These are phyloP conservation scores for Pangasius sanitwongsei DNA, from an alignment of 2,797 vertebrate genomes.

Conservation along the genomic window DNA sequence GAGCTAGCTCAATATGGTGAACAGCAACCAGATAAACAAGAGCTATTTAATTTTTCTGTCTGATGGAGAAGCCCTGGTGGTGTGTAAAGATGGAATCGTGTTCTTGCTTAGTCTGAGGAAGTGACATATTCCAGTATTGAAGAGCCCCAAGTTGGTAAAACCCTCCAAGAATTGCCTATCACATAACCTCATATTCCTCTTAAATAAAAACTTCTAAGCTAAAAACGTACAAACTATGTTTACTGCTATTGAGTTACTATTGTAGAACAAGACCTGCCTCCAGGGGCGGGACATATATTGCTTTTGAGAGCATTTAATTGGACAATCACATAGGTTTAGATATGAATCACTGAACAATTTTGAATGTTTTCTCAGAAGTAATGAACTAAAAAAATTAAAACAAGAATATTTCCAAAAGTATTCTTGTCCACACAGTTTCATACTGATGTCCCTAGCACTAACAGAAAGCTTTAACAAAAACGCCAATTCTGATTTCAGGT, in stretches of 20 bases:
- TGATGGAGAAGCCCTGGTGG: background rate
- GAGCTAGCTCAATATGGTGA: background rate
- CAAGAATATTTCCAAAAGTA: background rate
- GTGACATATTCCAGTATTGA: background rate
- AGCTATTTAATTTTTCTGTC: background rate
- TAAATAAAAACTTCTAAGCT: background rate
- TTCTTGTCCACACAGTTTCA: background rate
- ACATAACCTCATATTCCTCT: background rate
- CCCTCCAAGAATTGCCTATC: background rate
- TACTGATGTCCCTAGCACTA: background rate
- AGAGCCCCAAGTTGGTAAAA: background rate
- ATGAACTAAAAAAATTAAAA: background rate
- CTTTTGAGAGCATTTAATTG: background rate
- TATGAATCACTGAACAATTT: background rate
- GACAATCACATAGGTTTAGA: background rate
- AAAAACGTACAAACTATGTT: background rate
- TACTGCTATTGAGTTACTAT: background rate
- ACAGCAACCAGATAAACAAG: background rate
- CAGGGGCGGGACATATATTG: background rate
- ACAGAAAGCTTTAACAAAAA: background rate
- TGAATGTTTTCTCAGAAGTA: background rate
- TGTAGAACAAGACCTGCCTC: background rate
- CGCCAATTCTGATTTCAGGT: background rate
- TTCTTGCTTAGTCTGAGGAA: background rate
- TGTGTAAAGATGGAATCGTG: background rate